Base-by-base conservation (phyloP, 2,888 invertebrate species). In the Boloria euphrosyne region DNA sequence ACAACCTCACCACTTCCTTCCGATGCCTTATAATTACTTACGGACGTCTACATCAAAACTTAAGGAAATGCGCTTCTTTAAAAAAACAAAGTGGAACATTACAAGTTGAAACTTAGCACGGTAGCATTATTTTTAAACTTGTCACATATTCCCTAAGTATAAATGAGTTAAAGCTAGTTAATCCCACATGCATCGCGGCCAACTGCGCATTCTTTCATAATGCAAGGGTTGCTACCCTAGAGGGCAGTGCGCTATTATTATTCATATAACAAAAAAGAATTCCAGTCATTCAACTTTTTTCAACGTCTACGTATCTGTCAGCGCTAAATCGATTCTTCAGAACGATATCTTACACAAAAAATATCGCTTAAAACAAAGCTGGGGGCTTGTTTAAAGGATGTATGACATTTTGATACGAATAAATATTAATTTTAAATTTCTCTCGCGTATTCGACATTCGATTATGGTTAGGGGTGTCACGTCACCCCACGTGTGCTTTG, bases 1-100 rank as follows among this genome's bases (percentile, higher is more conserved):
- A 85, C 53, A 70, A 63, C 84, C 84, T 77, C 72, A 84, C 90
- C 86, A 84, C 90, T 90, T 92, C 91, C 91, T 92, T 92, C 91
- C 91, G 91, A 92, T 87, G 78, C 91, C 90, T 78, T 91, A 91
- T 82, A 87, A 84, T 74, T 69, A 73, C 73, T 71, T 68, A 60
- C 64, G 66, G 70, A 58, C 44, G 66, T 53, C 51, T 57, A 61
- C 67, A 71, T 61, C 65, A 44, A 68, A 66, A 46, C 50, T 31
- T 65, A 59, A 65, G 64, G 64, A 65, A 65, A 65, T 65, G 31
- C 31, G 58, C 55, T 52, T 52, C 58, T 50, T 52, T 16, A 58
- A 58, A 65, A 63, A 63, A 51, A 55, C 16, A 14, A 31, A 52
- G 18, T 52, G 17, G 31, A 27, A 43, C n/a, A 18, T 65, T 57